Evolutionary conservation across 2,888 invertebrate genomes (phyloP), one percentile per base, ranked within the genome.

Genomic region (Plebejus melissa): DNA sequence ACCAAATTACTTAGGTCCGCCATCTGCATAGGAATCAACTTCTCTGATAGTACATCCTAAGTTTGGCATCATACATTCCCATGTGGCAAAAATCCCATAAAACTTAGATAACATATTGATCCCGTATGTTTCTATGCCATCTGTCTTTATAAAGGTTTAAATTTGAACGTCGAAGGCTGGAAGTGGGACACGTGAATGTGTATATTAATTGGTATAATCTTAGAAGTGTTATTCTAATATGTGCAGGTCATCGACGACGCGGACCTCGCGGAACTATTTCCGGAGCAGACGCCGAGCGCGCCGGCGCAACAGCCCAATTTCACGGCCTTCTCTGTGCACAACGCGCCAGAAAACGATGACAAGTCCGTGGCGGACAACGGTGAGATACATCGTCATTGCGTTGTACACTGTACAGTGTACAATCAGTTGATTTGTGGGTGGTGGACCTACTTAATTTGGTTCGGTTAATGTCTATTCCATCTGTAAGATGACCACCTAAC

Each of bases 251-350:
- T 97, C 85, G 95, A 96, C 85, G 96, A 97, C 88, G 96, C 96
- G 85, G 96, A 97, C 89, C 90, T 97, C 81, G 96, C 96, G 80
- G 97, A 96, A 80, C 95, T 97, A 86, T 91, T 97, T 85, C 96
- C 97, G 76, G 96, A 97, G 85, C 96, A 96, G 85, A 95, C 91
- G 83, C 82, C 92, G 86, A 87, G 88, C 89, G 90, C 91, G 90
- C 87, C 91, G 89, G 93, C 95, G 83, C 95, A 85, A 94, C 95
- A 87, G 94, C 94, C 85, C 91, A 95, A 85, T 94, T 95, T 87
- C 94, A 90, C 87, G 91, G 94, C 83, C 89, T 95, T 87, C 88
- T 87, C 84, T 84, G 94, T 84, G 79, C 89, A 89, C 80, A 86
- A 83, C 82, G 82, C 90, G 79, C 86, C 89, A 74, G 94, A 91